Conservation (phyloP, 2,113 vertebrate genomes). For the Gadus chalcogrammus region DNA sequence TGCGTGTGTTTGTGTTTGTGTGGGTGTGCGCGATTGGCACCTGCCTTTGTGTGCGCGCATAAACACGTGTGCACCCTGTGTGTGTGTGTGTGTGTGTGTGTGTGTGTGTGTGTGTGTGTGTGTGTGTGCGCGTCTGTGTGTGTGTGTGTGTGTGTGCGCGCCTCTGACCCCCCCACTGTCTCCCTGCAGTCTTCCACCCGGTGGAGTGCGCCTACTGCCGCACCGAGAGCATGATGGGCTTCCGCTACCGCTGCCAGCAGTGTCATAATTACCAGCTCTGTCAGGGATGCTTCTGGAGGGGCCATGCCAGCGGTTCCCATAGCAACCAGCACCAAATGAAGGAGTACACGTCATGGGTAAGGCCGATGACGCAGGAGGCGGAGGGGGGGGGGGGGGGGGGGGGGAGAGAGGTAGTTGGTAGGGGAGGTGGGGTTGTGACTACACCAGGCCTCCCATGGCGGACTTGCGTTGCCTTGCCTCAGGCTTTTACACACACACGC, state of each 20-base stretch:
- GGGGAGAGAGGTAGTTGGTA: no score
- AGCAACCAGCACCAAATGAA: conserved; percentile 99
- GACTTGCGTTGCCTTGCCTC: background rate
- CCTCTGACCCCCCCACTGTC: conserved; percentile 38
- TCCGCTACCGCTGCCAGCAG: conserved; percentile 99
- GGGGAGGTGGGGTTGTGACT: no score
- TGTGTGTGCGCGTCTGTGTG: no score
- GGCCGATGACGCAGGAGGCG: conserved; percentile 44
- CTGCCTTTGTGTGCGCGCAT: no score
- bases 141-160: background rate
- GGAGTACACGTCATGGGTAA: conserved; percentile 99
- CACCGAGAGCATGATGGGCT: conserved; percentile 99
- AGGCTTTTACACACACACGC: background rate
- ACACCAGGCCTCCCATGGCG: conserved; percentile 42
- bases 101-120: no score
- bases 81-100: no score
- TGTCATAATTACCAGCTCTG: conserved; percentile 99
- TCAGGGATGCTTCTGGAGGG: conserved; percentile 99
- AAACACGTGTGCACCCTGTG: no score
- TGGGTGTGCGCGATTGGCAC: no score
- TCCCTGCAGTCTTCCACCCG: conserved; percentile 92
- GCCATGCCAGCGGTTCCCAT: conserved; percentile 96
- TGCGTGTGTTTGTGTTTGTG: background rate
- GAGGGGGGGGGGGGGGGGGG: background rate
- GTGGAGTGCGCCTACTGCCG: conserved; percentile 99